A percentile compares a stretch with the other conserved stretches of the same genome.
Evolutionary conservation across 2,113 vertebrate species (phyloP).

Genomic region (Struthio camelus): DNA sequence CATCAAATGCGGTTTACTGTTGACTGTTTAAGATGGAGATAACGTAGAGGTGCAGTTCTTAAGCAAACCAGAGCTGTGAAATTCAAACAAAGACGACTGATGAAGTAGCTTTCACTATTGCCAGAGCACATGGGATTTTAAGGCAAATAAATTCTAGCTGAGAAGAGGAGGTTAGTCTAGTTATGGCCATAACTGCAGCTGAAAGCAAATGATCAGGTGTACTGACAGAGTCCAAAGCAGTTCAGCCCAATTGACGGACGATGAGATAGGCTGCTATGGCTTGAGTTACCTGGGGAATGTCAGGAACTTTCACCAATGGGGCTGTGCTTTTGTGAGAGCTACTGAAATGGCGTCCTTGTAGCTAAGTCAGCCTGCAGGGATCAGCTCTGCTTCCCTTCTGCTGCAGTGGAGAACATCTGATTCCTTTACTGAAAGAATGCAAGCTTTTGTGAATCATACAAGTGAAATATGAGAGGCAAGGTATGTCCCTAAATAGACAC

Average conservation of each 20-base stretch:
- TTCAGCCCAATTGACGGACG: neutral
- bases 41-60: neutral
- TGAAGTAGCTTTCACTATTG: neutral
- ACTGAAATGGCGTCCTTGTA: neutral
- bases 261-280: neutral
- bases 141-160: neutral
- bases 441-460: neutral
- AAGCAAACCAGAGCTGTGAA: accelerated
- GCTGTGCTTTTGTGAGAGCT: neutral
- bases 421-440: neutral
- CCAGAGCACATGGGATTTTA: neutral
- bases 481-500: neutral
- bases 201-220: neutral
- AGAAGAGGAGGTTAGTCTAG: too few relatives aligned
- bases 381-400: neutral
- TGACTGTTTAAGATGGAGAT: neutral
- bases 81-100: neutral
- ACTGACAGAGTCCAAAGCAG: neutral
- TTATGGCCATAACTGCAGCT: neutral
- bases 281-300: neutral
- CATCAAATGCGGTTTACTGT: too few relatives aligned
- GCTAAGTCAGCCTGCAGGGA: neutral
- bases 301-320: accelerated
- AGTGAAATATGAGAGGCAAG: neutral
- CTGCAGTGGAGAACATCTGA: neutral